A percentile compares a stretch with the other conserved stretches of the same genome.
These are phyloP conservation scores for Hydriomena furcata DNA, from an alignment of 2,888 invertebrate genomes.

Conservation along the genomic window DNA sequence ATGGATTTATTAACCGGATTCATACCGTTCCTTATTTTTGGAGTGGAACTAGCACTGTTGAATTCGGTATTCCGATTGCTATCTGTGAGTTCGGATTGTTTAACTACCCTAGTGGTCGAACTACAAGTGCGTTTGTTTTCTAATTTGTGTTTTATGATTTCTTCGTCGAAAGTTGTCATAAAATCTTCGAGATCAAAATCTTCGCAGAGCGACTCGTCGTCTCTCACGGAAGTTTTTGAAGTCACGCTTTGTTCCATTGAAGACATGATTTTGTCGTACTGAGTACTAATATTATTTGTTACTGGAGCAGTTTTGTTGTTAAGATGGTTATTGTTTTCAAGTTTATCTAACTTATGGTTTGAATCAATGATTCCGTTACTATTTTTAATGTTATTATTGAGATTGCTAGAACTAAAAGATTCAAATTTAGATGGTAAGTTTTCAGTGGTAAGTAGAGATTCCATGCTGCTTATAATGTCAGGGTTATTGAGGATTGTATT, in stretches of 20 bases:
- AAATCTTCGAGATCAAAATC: conserved; percentile 87
- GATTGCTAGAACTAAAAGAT: conserved; percentile 63
- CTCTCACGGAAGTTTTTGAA: conserved; percentile 73
- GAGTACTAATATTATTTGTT: conserved; percentile 71
- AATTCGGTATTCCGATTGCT: conserved; percentile 62
- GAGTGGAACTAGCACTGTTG: conserved; percentile 64
- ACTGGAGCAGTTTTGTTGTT: conserved; percentile 58
- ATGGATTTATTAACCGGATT: conserved; percentile 78
- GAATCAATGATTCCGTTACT: conserved; percentile 51
- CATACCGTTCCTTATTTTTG: conserved; percentile 64
- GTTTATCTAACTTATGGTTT: conserved; percentile 46
- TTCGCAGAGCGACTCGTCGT: conserved; percentile 82
- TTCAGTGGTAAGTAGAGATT: conserved; percentile 77
- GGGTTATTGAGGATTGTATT: conserved; percentile 79
- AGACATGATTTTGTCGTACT: conserved; percentile 81
- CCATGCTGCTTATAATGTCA: conserved; percentile 79
- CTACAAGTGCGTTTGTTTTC: conserved; percentile 76
- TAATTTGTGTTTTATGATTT: conserved; percentile 72
- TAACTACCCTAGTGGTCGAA: conserved; percentile 75
- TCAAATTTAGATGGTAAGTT: conserved; percentile 77
- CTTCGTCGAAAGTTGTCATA: conserved; percentile 87
- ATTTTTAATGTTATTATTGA: conserved; percentile 58
- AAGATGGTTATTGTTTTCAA: conserved; percentile 53
- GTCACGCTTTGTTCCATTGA: conserved; percentile 77
- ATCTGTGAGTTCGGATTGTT: conserved; percentile 61